A percentile compares a stretch with the other conserved stretches of the same genome.
These are phyloP conservation scores for Sphaeramia orbicularis DNA, from an alignment of 2,797 vertebrate species.

Conservation along the genomic window DNA sequence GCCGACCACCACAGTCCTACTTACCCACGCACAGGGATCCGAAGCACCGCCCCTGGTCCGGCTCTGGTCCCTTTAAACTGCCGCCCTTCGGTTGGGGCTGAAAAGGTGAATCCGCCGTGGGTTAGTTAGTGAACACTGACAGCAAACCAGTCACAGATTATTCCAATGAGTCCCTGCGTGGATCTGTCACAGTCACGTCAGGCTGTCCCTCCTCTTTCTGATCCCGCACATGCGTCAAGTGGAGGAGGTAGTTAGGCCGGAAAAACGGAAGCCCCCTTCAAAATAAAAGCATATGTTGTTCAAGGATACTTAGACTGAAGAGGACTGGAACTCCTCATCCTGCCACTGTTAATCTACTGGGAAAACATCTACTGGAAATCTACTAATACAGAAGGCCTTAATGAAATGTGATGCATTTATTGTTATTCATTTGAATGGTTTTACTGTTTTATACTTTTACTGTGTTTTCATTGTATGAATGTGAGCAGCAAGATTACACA, in stretches of 20 bases:
- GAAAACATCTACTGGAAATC: too few relatives aligned
- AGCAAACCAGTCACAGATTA: constrained; percentile 15
- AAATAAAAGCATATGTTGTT: constrained; percentile 45
- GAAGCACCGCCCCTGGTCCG: constrained; percentile 40
- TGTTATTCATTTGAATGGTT: too few relatives aligned
- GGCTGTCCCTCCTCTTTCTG: constrained; percentile 40
- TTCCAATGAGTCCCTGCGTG: constrained; percentile 30
- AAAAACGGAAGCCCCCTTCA: constrained; percentile 4
- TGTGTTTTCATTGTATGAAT: too few relatives aligned
- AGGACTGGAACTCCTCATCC: too few relatives aligned
- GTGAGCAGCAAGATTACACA: too few relatives aligned
- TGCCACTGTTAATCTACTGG: too few relatives aligned
- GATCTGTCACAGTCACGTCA: constrained; percentile 63
- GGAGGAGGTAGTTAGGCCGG: background rate
- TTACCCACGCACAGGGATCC: constrained; percentile 44
- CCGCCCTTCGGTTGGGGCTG: constrained; percentile 7
- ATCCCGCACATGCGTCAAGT: constrained; percentile 54
- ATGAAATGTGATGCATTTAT: too few relatives aligned
- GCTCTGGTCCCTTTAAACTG: constrained; percentile 8
- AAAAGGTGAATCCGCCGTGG: background rate
- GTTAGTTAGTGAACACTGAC: constrained; percentile 6
- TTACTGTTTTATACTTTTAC: too few relatives aligned
- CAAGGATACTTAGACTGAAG: too few relatives aligned
- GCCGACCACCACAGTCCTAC: constrained; percentile 37
- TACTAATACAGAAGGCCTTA: too few relatives aligned